Evolutionary conservation across 1,140 invertebrate species (phyloP).

Genomic region (Meloidogyne floridensis): DNA sequence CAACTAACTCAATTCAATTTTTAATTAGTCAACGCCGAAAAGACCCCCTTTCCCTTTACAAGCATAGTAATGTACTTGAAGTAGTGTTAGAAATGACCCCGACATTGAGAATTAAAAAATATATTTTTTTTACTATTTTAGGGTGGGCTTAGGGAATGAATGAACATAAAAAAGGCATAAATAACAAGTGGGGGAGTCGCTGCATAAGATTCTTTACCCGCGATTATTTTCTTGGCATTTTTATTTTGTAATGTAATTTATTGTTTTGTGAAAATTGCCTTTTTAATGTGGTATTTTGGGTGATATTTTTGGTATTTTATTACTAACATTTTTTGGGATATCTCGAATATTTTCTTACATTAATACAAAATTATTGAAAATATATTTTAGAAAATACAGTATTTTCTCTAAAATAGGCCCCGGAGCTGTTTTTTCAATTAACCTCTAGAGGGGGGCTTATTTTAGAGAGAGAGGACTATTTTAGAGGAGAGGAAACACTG

Average conservation of each 20-base stretch:
- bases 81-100: not conserved
- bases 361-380: too few species aligned
- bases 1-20: not conserved
- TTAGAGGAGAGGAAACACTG: too few species aligned
- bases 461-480: too few species aligned
- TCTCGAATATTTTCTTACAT: too few species aligned
- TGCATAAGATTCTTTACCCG: not conserved
- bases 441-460: too few species aligned
- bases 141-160: not conserved
- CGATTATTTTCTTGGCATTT: not conserved
- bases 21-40: not conserved
- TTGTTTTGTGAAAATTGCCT: constrained; percentile 9
- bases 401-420: too few species aligned
- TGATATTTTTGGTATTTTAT: too few species aligned
- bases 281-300: not conserved
- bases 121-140: not conserved
- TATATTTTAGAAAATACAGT: too few species aligned
- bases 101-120: not conserved
- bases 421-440: too few species aligned
- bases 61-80: not conserved
- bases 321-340: too few species aligned
- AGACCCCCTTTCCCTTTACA: not conserved
- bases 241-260: not conserved
- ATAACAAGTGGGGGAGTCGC: not conserved
- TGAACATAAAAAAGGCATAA: not conserved